Evolutionary conservation across 2,797 vertebrate species (phyloP).

Genomic region (Chelidonichthys spinosus): DNA sequence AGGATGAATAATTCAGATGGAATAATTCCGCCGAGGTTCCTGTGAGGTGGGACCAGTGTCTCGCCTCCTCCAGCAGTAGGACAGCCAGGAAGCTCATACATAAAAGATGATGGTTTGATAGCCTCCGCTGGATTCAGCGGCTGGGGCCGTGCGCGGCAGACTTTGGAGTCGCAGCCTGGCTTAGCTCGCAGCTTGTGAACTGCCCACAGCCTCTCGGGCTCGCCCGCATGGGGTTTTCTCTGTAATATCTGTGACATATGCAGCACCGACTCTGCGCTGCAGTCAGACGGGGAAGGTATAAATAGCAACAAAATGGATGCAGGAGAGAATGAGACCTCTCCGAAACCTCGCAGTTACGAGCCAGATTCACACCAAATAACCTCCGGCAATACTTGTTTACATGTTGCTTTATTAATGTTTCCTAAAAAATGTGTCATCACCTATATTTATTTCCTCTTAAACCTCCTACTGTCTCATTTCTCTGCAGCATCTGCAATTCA

Average conservation of each 20-base stretch:
- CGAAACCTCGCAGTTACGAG: slow-evolving; percentile 46
- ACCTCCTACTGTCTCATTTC: slow-evolving; percentile 45
- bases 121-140: slow-evolving; percentile 80
- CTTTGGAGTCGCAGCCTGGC: slow-evolving; percentile 62
- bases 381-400: slow-evolving; percentile 20
- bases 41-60: slow-evolving; percentile 76
- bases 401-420: slow-evolving; percentile 27
- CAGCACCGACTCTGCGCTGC: slow-evolving; percentile 61
- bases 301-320: slow-evolving; percentile 73
- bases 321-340: slow-evolving; percentile 48
- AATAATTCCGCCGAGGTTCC: slow-evolving; percentile 75
- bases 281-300: slow-evolving; percentile 62
- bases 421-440: slow-evolving; percentile 50
- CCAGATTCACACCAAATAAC: slow-evolving; percentile 11
- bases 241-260: slow-evolving; percentile 75
- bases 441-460: slow-evolving; percentile 29
- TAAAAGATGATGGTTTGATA: slow-evolving; percentile 95
- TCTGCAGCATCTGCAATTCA: slow-evolving; percentile 30
- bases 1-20: slow-evolving; percentile 80
- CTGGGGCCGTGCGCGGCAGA: slow-evolving; percentile 52
- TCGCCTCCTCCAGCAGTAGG: slow-evolving; percentile 83
- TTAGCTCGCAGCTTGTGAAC: slow-evolving; percentile 64
- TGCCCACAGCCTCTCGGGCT: slow-evolving; percentile 64
- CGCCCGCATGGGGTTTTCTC: slow-evolving; percentile 59
- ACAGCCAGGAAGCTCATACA: slow-evolving; percentile 90